phyloP scores from a whole-genome alignment of 2,113 vertebrate species.

The Dinomys branickii region DNA sequence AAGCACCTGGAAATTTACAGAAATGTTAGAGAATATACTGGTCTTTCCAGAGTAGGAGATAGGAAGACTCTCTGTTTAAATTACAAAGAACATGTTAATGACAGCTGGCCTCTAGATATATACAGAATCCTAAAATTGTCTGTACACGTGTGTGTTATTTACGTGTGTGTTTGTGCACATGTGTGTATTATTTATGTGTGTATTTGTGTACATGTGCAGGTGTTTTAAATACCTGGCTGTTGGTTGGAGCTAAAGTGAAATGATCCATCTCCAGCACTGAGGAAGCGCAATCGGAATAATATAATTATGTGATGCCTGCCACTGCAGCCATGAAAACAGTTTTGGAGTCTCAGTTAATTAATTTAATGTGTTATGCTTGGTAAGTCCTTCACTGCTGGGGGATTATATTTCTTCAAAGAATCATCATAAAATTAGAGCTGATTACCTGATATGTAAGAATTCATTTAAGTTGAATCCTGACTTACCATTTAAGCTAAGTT shows the following conservation, averaged over 20 bases:
- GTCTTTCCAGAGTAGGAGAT: background rate
- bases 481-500: background rate
- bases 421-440: constrained; percentile 42
- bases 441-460: constrained; percentile 30
- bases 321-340: background rate
- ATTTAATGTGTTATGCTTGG: background rate
- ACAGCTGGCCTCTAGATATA: background rate
- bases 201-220: background rate
- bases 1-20: background rate
- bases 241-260: background rate
- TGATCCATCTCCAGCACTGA: background rate
- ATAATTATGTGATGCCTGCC: background rate
- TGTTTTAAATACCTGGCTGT: background rate
- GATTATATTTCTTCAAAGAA: background rate
- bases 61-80: background rate
- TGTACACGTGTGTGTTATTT: background rate
- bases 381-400: background rate
- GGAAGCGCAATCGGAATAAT: background rate
- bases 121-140: background rate
- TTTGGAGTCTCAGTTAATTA: constrained; percentile 49
- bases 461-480: background rate
- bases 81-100: background rate
- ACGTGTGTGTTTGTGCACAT: background rate
- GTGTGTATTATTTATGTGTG: background rate
- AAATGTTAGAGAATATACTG: background rate